Evolutionary conservation across 2,888 invertebrate genomes (phyloP), one percentile per base, ranked within the genome.

Genomic region (Beris morrisii): DNA sequence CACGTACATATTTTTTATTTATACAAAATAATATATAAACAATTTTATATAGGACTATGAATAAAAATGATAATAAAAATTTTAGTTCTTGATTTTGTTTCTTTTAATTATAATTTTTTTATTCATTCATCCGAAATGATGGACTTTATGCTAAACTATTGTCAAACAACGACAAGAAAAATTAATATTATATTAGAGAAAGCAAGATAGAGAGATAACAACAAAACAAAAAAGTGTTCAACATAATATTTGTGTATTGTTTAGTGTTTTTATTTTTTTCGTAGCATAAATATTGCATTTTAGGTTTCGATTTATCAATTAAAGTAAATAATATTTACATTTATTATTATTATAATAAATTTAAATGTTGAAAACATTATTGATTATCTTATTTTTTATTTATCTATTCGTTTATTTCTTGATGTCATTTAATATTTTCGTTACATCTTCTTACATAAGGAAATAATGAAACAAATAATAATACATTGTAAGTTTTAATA

Each of bases 1-100:
- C 59, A 59, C 59, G 46, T 59, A 48, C 48, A 46, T 59, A 46
- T 48, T 59, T 15, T n/a, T 59, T 48, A 59, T 59, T 15, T 46
- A 59, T 43, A 28, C 43, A 56, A 56, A 32, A 56, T 15, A 13
- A 58, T 48, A 59, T 59, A 59, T 59, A 59, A 44, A 57, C 44
- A 59, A 31, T 31, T 59, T 59, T 46, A 59, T 48, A 59, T 59
- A 59, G 48, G 32, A 48, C 32, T 46, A 59, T 48, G 48, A 59
- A 59, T 59, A 48, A 9, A 38, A 59, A 59, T 48, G 58, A 58
- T 58, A n/a, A 59, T 48, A 59, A 30, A 45, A 59, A 46, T 30
- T 31, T n/a, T 30, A 59, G 32, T 59, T 58, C 45, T 32, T 48
- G 48, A 48, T 30, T 46, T 38, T 9, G 38, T 7, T 59, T 13